Percentiles rank a stretch among this genome's conserved stretches.
phyloP scores from a whole-genome alignment of 2,113 vertebrate species.

The Gallinago paraguaiae region DNA sequence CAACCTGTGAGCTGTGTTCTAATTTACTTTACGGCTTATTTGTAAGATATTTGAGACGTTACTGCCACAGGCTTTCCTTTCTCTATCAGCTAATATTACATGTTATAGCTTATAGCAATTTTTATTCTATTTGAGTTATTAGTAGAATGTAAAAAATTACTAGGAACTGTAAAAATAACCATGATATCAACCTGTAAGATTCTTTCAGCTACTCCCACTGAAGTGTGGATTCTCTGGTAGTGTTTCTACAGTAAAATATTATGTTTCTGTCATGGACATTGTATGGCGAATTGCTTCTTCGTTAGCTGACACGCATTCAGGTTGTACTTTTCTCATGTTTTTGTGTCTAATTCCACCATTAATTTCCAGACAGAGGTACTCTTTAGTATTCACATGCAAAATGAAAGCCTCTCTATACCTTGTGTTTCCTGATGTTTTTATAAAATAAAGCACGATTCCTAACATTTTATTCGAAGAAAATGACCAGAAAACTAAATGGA shows the following conservation, averaged over 20 bases:
- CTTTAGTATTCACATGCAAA: not conserved
- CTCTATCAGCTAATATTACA: not conserved
- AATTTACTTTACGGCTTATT: not conserved
- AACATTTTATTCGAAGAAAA: not conserved
- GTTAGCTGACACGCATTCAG: not conserved
- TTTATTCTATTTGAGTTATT: not conserved
- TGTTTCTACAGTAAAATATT: not conserved
- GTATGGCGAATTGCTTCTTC: not conserved
- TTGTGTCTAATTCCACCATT: not conserved
- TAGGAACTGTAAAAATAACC: not conserved
- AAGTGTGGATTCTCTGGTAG: not conserved
- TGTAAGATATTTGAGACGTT: not conserved
- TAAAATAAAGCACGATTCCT: not conserved
- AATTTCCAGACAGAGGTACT: not conserved
- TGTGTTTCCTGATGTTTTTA: not conserved
- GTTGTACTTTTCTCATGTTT: not conserved
- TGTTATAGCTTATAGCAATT: not conserved
- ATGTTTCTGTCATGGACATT: not conserved
- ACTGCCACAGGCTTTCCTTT: not conserved
- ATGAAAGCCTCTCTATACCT: not conserved
- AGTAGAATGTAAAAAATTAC: not conserved
- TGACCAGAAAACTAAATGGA: not conserved
- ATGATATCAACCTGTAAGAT: not conserved
- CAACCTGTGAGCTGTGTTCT: not conserved
- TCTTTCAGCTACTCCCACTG: not conserved